A percentile compares a stretch with the other conserved stretches of the same genome.
Conservation (phyloP, 2,113 vertebrate genomes). For the Sceloporus tristichus region DNA sequence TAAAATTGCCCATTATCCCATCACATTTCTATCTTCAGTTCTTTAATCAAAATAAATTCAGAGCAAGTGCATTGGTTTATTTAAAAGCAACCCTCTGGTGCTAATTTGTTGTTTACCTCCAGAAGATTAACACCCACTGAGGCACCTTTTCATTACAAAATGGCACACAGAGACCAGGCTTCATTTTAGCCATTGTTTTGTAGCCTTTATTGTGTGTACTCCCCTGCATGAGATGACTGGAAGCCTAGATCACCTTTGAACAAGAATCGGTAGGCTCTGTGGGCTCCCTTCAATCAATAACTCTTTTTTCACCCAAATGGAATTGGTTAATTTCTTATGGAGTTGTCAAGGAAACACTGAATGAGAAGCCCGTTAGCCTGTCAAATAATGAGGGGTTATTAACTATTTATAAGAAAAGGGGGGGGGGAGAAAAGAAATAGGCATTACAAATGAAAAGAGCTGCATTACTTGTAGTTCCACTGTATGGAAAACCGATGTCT, state of each 20-base stretch:
- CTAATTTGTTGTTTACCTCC: constrained; percentile 50
- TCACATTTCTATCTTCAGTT: constrained; percentile 39
- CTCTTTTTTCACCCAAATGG: background rate
- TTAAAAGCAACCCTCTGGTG: constrained; percentile 58
- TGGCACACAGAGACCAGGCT: constrained; percentile 21
- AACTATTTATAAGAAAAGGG: background rate
- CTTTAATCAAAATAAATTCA: constrained; percentile 48
- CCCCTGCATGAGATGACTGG: constrained; percentile 43
- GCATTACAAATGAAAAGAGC: background rate
- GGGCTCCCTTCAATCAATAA: constrained; percentile 13
- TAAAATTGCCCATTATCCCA: constrained; percentile 48
- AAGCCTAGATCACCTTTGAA: constrained; percentile 28
- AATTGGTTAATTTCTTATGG: constrained; percentile 9
- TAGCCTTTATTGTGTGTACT: constrained; percentile 47
- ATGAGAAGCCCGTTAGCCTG: background rate
- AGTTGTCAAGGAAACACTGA: background rate
- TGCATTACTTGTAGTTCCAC: background rate
- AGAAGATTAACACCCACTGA: constrained; percentile 60
- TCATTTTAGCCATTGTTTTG: constrained; percentile 34
- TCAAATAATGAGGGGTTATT: background rate
- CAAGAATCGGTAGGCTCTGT: background rate
- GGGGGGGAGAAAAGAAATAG: background rate
- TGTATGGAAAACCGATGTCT: background rate
- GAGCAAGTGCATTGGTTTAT: constrained; percentile 38
- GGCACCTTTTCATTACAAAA: constrained; percentile 44